These are phyloP conservation scores for Ambastaia sidthimunki DNA, from an alignment of 2,797 vertebrate species.

Conservation along the genomic window DNA sequence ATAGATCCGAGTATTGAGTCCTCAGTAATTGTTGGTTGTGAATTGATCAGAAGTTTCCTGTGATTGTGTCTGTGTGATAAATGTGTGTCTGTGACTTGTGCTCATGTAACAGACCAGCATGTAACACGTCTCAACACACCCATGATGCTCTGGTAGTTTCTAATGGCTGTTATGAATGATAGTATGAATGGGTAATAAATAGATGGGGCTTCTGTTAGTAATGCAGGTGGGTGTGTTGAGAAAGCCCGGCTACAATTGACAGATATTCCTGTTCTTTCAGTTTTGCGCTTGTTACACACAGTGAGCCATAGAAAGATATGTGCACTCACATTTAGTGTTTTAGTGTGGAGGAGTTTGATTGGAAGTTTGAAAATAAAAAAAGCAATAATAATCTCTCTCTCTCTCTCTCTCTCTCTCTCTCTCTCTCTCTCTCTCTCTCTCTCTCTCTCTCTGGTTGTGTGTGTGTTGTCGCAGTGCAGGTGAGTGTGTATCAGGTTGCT, in stretches of 20 bases:
- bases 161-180: not conserved
- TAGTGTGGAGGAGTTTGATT: not conserved
- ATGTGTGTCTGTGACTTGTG: not conserved
- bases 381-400: not conserved
- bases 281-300: not conserved
- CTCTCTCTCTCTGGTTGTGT: accelerated
- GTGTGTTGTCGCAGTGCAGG: no score
- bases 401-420: no score
- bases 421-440: no score
- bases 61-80: not conserved
- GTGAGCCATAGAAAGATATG: not conserved
- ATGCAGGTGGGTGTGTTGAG: constrained; percentile 7
- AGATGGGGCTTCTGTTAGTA: not conserved
- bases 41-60: no score
- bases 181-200: not conserved
- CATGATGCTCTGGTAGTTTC: not conserved
- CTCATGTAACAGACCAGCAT: not conserved
- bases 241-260: not conserved
- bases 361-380: not conserved
- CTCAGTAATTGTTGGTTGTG: not conserved
- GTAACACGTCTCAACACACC: not conserved
- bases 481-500: no score
- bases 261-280: not conserved
- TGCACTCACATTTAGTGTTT: not conserved
- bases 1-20: not conserved